Evolutionary conservation across 2,113 vertebrate genomes (phyloP), one percentile per base, ranked within the genome.

Genomic region (Atlantisia rogersi): DNA sequence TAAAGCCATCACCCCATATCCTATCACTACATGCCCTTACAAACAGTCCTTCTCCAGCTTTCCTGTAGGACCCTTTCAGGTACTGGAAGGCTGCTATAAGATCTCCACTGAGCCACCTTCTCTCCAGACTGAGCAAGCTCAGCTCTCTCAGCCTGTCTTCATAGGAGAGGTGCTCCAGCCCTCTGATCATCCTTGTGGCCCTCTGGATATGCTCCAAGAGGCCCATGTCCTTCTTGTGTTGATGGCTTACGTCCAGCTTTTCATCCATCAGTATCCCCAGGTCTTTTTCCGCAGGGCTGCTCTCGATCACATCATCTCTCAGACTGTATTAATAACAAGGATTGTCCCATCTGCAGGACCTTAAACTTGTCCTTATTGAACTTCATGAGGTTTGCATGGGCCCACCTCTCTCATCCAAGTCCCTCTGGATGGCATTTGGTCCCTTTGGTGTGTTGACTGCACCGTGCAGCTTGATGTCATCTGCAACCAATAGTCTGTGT

Each of bases 1-100:
- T 25, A 74, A 78, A 74, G 44, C 20, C 28, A 15, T 42, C 78
- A 22, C 2, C 10, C 15, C 15, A 29, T 69, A 17, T 59, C n/a
- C 22, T 55, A 0, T 77, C 3, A 1, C 29, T n/a, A 21, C 8
- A 59, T 17, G 12, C 17, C 24, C 4, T 60, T 55, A 2, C 29
- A 56, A 56, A 77, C 16, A 46, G 10, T 39, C 39, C 40, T n/a
- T 90, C 24, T 6, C 4, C 5, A 24, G 48, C 4, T 74, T 59
- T 74, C 22, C 46, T 75, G 9, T 4, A 82, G 31, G 16, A 2
- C 8, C 9, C 3, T 9, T 59, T 35, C 28, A 55, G 25, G 21
- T 62, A 67, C 12, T 80, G 20, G 6, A 40, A 56, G 10, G 5
- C 35, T 17, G 7, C n/a, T 25, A 52, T 25, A 52, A 52, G 52